Evolutionary conservation across 2,797 vertebrate species (phyloP).

Genomic region (Hemibagrus guttatus): DNA sequence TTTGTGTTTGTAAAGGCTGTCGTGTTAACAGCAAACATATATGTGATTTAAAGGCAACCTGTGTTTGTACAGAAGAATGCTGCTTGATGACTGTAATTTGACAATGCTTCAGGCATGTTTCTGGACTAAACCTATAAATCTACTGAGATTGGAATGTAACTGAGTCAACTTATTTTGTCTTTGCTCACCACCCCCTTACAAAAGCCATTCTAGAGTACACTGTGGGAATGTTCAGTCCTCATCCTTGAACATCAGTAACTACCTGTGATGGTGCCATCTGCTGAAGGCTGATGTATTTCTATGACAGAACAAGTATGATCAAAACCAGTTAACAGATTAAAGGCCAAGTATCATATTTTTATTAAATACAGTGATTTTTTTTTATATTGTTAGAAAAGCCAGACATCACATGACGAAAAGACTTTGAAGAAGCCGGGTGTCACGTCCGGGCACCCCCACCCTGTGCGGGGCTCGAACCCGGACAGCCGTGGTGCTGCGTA

Average conservation of each 20-base stretch:
- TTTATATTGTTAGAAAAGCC: background rate
- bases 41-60: slow-evolving; percentile 68
- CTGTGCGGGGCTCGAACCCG: too few species aligned
- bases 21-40: slow-evolving; percentile 77
- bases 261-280: background rate
- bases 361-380: background rate
- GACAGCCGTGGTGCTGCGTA: too few species aligned
- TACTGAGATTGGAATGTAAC: slow-evolving; percentile 72
- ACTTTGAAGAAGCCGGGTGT: background rate
- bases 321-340: background rate
- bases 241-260: background rate
- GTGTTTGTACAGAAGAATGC: slow-evolving; percentile 78
- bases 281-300: background rate
- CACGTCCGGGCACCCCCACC: too few species aligned
- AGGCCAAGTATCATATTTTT: background rate
- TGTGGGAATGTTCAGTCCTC: slow-evolving; percentile 12
- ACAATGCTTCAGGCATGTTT: slow-evolving; percentile 70
- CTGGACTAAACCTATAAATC: slow-evolving; percentile 73
- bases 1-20: slow-evolving; percentile 75
- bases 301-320: background rate
- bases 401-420: background rate
- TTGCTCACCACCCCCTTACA: slow-evolving; percentile 1
- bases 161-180: slow-evolving; percentile 66
- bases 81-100: slow-evolving; percentile 79
- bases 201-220: slow-evolving; percentile 19